phyloP scores from a whole-genome alignment of 2,888 invertebrate genomes.

The Chloroclystis v-ata region DNA sequence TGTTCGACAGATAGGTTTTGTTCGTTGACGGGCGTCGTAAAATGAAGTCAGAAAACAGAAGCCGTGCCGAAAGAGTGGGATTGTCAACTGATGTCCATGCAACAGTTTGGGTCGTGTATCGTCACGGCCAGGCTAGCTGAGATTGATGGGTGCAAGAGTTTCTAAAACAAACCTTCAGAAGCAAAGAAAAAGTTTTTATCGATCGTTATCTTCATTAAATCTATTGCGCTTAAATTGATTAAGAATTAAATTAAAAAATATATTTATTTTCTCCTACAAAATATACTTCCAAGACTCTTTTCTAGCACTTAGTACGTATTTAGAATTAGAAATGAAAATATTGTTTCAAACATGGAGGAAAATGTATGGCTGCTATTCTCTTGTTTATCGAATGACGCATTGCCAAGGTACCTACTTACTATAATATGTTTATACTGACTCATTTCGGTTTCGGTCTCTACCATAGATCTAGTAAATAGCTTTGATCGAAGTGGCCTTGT shows the following conservation, averaged over 20 bases:
- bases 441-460: too few relatives aligned
- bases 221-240: too few relatives aligned
- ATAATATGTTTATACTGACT: slow-evolving; percentile 48
- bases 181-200: background rate
- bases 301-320: too few relatives aligned
- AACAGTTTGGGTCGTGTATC: slow-evolving; percentile 35
- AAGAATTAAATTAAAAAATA: too few relatives aligned
- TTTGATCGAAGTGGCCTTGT: slow-evolving; percentile 37
- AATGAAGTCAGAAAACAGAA: slow-evolving; percentile 59
- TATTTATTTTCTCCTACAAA: too few relatives aligned
- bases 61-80: slow-evolving; percentile 57
- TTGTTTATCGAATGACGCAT: slow-evolving; percentile 25
- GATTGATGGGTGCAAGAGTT: slow-evolving; percentile 41
- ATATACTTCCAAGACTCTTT: too few relatives aligned
- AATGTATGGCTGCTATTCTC: slow-evolving; percentile 3
- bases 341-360: slow-evolving; percentile 1
- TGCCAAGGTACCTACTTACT: slow-evolving; percentile 45
- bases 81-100: slow-evolving; percentile 64
- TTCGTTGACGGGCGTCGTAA: slow-evolving; percentile 63
- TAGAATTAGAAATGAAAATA: too few relatives aligned
- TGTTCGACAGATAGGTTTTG: slow-evolving; percentile 65
- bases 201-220: too few relatives aligned
- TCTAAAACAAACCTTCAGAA: slow-evolving; percentile 34
- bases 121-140: background rate
- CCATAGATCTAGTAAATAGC: slow-evolving; percentile 39